phyloP scores from a whole-genome alignment of 2,113 vertebrate genomes.

The Halichoeres trimaculatus region DNA sequence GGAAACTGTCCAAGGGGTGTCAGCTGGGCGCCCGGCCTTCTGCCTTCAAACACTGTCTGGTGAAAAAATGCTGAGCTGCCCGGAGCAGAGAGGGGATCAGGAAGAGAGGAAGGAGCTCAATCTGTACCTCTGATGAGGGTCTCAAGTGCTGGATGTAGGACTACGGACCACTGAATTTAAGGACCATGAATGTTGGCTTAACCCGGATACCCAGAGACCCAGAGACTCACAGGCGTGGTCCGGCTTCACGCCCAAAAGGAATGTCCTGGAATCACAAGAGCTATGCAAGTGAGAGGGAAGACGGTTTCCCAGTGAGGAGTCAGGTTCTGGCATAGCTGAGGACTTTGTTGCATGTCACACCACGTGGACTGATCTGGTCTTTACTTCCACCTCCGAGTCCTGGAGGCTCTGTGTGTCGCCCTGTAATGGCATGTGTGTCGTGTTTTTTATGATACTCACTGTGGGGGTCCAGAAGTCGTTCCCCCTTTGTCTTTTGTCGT shows the following conservation, averaged over 20 bases:
- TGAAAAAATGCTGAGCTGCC: conserved; percentile 91
- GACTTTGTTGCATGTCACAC: conserved; percentile 61
- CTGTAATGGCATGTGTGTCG: conserved; percentile 56
- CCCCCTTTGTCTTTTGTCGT: conserved; percentile 26
- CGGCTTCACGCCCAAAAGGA: conserved; percentile 34
- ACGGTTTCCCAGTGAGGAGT: conserved; percentile 2
- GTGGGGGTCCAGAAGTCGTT: conserved; percentile 33
- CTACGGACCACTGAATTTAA: conserved; percentile 32
- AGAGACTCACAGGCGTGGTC: conserved; percentile 33
- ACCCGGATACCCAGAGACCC: conserved; percentile 32
- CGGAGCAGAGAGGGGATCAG: neutral
- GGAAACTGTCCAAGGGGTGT: conserved; percentile 92
- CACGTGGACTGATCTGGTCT: conserved; percentile 57
- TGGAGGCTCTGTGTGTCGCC: conserved; percentile 47
- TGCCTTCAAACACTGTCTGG: conserved; percentile 94
- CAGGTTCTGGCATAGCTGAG: conserved; percentile 27
- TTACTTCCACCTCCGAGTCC: conserved; percentile 31
- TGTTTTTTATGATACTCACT: conserved; percentile 53
- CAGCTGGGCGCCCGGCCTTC: conserved; percentile 88
- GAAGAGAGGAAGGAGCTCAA: neutral
- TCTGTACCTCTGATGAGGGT: conserved; percentile 27
- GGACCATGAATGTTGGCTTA: conserved; percentile 55
- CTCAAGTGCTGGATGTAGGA: conserved; percentile 50
- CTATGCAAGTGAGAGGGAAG: conserved; percentile 24
- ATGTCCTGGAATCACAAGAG: conserved; percentile 43